Conservation (phyloP, 2,113 vertebrate species). For the Tyrannus savana region DNA sequence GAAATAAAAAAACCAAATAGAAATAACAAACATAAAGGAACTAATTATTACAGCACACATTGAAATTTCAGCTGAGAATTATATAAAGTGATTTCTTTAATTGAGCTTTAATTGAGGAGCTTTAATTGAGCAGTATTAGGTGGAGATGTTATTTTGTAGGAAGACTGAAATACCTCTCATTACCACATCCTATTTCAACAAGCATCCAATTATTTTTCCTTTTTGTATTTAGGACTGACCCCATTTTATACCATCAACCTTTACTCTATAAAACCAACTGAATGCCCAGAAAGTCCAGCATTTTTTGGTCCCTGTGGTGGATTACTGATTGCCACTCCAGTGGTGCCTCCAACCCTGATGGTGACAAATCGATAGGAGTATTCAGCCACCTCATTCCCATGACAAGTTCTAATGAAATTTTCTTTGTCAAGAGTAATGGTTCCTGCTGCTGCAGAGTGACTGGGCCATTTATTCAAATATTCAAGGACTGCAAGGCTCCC, state of each 20-base stretch:
- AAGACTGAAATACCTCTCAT: neutral
- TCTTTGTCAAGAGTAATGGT: conserved; percentile 50
- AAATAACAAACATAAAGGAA: neutral
- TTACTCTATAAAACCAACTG: neutral
- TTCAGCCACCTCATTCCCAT: conserved; percentile 40
- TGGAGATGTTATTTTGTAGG: neutral
- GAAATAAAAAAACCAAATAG: neutral
- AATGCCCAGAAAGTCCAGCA: neutral
- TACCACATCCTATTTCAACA: neutral
- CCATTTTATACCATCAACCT: neutral
- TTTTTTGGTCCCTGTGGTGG: neutral
- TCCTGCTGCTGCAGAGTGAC: neutral
- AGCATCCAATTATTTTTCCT: neutral
- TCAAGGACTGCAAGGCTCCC: neutral
- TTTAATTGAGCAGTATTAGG: neutral
- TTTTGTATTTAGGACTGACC: neutral
- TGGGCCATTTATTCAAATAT: conserved; percentile 48
- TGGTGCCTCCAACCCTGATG: conserved; percentile 4
- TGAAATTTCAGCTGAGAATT: neutral
- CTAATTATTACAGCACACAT: neutral
- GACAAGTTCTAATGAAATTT: conserved; percentile 63
- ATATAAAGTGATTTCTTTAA: neutral
- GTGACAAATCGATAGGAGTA: conserved; percentile 43
- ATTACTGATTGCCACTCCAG: conserved; percentile 4
- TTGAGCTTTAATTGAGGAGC: neutral